phyloP scores from a whole-genome alignment of 2,113 vertebrate species.

The Ictalurus furcatus region DNA sequence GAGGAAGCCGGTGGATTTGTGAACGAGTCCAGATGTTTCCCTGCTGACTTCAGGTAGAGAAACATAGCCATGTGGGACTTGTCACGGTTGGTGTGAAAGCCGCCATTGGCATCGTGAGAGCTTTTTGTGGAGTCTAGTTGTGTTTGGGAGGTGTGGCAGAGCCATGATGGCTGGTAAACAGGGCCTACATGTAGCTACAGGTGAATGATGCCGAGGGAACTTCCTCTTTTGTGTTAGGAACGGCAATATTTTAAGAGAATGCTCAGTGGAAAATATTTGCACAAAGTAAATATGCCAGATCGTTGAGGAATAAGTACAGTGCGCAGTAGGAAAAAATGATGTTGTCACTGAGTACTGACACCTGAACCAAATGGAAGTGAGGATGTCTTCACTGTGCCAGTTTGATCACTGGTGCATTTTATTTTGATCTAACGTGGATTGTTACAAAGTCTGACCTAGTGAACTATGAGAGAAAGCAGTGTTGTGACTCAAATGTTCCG shows the following conservation, averaged over 20 bases:
- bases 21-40: conserved; percentile 50
- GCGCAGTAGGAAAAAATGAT: not conserved
- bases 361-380: not conserved
- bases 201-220: conserved; percentile 37
- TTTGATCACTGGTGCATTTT: not conserved
- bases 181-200: conserved; percentile 50
- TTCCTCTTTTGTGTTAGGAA: conserved; percentile 45
- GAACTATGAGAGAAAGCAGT: not conserved
- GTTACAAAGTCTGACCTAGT: not conserved
- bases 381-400: not conserved
- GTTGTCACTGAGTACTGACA: not conserved
- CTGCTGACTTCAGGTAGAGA: conserved; percentile 16
- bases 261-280: not conserved
- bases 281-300: conserved; percentile 1
- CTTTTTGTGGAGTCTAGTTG: conserved; percentile 59
- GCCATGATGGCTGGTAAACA: conserved; percentile 59
- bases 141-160: conserved; percentile 71
- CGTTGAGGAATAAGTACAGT: not conserved
- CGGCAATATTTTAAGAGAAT: not conserved
- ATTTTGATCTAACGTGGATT: not conserved
- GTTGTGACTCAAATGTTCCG: not conserved
- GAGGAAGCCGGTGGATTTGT: conserved; percentile 10
- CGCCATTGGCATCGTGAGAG: conserved; percentile 53
- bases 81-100: conserved; percentile 34
- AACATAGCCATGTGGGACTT: not conserved